phyloP scores from a whole-genome alignment of 2,797 vertebrate species.

The Euphonia xanthogaster region DNA sequence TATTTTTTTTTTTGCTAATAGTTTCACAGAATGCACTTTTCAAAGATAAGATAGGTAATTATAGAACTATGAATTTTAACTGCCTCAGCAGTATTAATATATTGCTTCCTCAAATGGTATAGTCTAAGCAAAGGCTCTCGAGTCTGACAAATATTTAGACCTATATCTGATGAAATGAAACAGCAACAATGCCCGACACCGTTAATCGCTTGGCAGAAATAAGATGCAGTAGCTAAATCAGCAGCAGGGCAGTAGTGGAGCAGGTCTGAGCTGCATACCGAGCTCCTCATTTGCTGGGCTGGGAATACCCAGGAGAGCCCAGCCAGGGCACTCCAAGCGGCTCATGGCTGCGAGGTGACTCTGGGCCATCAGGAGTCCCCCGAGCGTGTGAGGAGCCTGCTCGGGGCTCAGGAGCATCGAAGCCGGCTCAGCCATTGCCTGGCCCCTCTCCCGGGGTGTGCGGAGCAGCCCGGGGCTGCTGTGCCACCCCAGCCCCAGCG shows the following conservation, averaged over 20 bases:
- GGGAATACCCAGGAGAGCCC: not conserved
- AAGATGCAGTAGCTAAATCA: not conserved
- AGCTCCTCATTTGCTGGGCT: not conserved
- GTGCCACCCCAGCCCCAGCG: not conserved
- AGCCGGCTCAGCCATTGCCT: fast-evolving
- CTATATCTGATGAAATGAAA: not conserved
- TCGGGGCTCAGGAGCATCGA: not conserved
- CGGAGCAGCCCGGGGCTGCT: not conserved
- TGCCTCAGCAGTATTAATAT: not conserved
- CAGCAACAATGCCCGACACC: not conserved
- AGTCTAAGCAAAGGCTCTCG: not conserved
- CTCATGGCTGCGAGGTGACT: not conserved
- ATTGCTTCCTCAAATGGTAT: not conserved
- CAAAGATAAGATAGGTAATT: not conserved
- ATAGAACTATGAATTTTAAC: not conserved
- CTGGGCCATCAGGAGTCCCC: not conserved
- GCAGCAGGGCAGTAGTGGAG: not conserved
- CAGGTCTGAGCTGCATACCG: not conserved
- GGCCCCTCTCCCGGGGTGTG: fast-evolving
- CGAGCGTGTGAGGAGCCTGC: not conserved
- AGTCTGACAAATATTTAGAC: constrained; percentile 15
- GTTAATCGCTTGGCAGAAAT: constrained; percentile 1
- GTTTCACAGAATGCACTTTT: not conserved
- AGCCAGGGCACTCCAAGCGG: not conserved
- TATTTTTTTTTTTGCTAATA: not conserved